phyloP scores from a whole-genome alignment of 1,140 invertebrate species.

The Fopius arisanus region DNA sequence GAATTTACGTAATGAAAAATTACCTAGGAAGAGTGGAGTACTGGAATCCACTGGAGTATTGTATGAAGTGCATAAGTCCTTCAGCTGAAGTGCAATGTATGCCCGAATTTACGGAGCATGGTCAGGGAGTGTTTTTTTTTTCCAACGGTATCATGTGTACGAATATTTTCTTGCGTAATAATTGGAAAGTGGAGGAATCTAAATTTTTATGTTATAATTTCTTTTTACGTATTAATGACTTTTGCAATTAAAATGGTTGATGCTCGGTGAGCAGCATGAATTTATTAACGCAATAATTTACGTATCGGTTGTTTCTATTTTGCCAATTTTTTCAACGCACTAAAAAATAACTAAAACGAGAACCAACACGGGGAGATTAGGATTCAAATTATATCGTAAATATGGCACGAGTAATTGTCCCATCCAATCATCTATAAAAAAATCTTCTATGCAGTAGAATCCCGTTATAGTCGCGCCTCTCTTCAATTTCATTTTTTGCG shows the following conservation, averaged over 20 bases:
- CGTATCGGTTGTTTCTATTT: conserved; percentile 2
- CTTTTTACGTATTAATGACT: conserved; percentile 24
- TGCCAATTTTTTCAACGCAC: not conserved
- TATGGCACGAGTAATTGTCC: too few species aligned
- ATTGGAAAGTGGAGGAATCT: conserved; percentile 50
- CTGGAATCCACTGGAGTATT: conserved; percentile 1
- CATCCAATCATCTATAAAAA: too few species aligned
- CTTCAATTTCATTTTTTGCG: too few species aligned
- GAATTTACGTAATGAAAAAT: conserved; percentile 8
- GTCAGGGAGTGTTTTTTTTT: not conserved
- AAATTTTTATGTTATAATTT: conserved; percentile 39
- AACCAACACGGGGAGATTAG: too few species aligned
- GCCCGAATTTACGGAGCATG: conserved; percentile 49
- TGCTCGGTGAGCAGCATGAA: conserved; percentile 44
- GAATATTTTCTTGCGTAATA: conserved; percentile 43
- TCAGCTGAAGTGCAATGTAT: conserved; percentile 29
- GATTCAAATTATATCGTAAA: too few species aligned
- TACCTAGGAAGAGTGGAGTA: conserved; percentile 21
- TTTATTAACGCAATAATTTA: conserved; percentile 42
- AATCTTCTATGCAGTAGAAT: too few species aligned
- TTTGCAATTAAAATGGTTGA: conserved; percentile 45
- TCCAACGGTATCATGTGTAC: not conserved
- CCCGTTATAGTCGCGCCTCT: too few species aligned
- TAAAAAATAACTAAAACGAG: too few species aligned
- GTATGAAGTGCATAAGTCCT: not conserved